Conservation (phyloP, 64 coral and sea anemone species). For the Stichodactyla helianthus region DNA sequence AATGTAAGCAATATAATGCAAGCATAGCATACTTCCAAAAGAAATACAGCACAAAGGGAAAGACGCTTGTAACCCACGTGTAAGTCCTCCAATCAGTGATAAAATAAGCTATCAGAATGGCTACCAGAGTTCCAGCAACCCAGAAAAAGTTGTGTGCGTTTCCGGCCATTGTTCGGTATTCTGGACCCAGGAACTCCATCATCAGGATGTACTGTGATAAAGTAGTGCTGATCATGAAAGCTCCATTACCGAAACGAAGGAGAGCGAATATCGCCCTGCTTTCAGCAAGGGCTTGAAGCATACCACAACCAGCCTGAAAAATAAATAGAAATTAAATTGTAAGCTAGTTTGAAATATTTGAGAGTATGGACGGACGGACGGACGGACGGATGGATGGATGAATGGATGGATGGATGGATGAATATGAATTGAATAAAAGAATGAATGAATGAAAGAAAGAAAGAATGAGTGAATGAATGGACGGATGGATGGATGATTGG, state of each 20-base stretch:
- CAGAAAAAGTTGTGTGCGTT: constrained; percentile 67
- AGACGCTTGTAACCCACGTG: constrained; percentile 41
- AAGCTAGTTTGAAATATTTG: too few relatives aligned
- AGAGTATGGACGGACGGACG: too few relatives aligned
- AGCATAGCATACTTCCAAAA: constrained; percentile 57
- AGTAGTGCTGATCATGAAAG: constrained; percentile 39
- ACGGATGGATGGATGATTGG: too few relatives aligned
- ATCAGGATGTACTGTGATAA: constrained; percentile 47
- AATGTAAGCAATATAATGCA: too few relatives aligned
- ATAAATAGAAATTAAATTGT: too few relatives aligned
- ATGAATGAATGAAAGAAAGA: too few relatives aligned
- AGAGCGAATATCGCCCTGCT: constrained; percentile 40
- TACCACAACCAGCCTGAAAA: neutral
- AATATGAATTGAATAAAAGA: too few relatives aligned
- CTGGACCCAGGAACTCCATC: constrained; percentile 60
- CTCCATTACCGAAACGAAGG: constrained; percentile 57
- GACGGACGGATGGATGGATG: too few relatives aligned
- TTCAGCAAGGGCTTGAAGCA: constrained; percentile 17
- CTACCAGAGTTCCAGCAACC: constrained; percentile 19
- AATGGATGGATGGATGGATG: too few relatives aligned
- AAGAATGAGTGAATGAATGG: too few relatives aligned
- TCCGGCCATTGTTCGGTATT: constrained; percentile 52
- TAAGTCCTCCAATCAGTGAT: constrained; percentile 70
- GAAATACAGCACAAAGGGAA: constrained; percentile 30
- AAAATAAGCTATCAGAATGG: constrained; percentile 51